Conservation (phyloP, 1,140 invertebrate species). For the Orussus abietinus region DNA sequence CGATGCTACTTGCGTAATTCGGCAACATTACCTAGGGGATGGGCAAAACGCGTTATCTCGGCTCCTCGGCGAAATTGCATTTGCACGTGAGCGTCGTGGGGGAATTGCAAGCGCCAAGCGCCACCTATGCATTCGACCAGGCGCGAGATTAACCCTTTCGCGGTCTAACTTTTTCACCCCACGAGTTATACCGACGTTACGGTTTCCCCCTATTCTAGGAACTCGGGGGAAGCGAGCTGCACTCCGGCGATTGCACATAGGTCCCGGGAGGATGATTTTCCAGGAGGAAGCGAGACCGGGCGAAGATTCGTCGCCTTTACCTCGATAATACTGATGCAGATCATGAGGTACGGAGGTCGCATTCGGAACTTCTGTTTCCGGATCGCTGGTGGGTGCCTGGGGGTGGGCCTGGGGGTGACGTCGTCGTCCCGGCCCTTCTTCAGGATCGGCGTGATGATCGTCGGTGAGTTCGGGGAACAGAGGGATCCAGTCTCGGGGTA, state of each 20-base stretch:
- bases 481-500: slow-evolving; percentile 32
- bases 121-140: too few species aligned
- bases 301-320: slow-evolving; percentile 29
- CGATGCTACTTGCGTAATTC: too few species aligned
- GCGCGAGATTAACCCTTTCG: slow-evolving; percentile 35
- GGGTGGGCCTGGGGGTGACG: slow-evolving; percentile 31
- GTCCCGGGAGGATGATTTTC: too few species aligned
- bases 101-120: too few species aligned
- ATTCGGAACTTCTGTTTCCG: slow-evolving; percentile 47
- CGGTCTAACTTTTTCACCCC: background rate
- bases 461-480: slow-evolving; percentile 30
- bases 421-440: slow-evolving; percentile 36
- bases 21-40: too few species aligned
- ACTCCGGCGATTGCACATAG: too few species aligned
- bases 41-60: too few species aligned
- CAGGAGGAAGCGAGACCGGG: background rate
- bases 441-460: slow-evolving; percentile 32
- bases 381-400: slow-evolving; percentile 28
- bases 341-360: slow-evolving; percentile 51
- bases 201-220: too few species aligned
- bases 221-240: too few species aligned
- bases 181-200: too few species aligned
- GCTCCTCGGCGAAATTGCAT: too few species aligned
- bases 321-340: slow-evolving; percentile 49
- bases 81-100: too few species aligned